A percentile compares a stretch with the other conserved stretches of the same genome.
phyloP scores from a whole-genome alignment of 2,113 vertebrate species.

The Anoplopoma fimbria region DNA sequence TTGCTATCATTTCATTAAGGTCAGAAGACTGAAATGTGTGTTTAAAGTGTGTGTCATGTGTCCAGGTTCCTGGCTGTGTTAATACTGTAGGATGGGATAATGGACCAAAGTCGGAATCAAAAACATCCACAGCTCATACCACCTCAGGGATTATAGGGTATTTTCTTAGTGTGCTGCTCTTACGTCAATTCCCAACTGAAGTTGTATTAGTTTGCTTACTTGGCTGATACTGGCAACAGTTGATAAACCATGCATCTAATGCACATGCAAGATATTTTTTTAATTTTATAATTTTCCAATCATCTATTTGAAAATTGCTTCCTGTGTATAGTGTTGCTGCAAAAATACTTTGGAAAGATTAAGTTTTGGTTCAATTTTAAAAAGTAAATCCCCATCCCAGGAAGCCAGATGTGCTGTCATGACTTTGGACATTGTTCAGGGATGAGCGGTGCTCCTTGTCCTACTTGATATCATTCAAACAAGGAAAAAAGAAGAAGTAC shows the following conservation, averaged over 20 bases:
- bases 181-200: slow-evolving; percentile 7
- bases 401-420: background rate
- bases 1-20: background rate
- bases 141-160: background rate
- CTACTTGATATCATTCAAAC: background rate
- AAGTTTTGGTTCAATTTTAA: background rate
- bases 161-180: background rate
- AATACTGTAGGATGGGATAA: slow-evolving; percentile 9
- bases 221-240: background rate
- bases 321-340: background rate
- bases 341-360: background rate
- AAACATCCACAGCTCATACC: slow-evolving; percentile 6
- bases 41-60: slow-evolving; percentile 19
- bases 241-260: background rate
- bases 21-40: background rate
- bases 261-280: background rate
- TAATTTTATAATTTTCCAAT: background rate
- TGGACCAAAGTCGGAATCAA: background rate
- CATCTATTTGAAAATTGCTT: background rate
- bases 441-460: background rate
- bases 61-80: slow-evolving; percentile 11
- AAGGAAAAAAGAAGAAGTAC: no score
- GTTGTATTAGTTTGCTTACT: background rate
- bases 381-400: background rate
- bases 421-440: background rate